phyloP scores from a whole-genome alignment of 2,888 invertebrate genomes.

The Eupithecia vulgata region DNA sequence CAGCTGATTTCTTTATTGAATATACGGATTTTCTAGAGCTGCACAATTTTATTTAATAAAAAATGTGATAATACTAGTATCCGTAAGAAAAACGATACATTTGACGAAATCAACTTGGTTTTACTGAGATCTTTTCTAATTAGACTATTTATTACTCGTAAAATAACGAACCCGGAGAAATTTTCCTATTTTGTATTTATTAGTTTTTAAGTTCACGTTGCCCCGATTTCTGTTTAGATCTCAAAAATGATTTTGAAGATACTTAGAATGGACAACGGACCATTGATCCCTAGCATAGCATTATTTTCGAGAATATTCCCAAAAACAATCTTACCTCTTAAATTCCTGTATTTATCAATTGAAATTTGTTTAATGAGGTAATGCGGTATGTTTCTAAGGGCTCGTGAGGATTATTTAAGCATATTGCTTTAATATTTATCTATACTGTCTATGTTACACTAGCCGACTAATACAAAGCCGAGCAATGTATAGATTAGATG shows the following conservation, averaged over 20 bases:
- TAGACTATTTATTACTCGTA: background rate
- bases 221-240: background rate
- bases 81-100: background rate
- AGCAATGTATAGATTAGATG: background rate
- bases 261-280: background rate
- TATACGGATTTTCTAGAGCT: background rate
- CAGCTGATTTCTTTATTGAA: background rate
- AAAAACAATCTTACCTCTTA: background rate
- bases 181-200: background rate
- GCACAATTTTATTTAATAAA: background rate
- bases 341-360: conserved; percentile 12
- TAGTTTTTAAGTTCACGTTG: background rate
- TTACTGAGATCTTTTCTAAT: background rate
- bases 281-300: background rate
- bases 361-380: conserved; percentile 5
- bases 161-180: background rate
- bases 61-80: background rate
- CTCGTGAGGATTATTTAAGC: background rate
- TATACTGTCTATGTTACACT: background rate
- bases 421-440: background rate
- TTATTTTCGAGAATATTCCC: background rate
- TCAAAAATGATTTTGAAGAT: background rate
- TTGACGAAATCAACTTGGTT: background rate
- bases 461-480: background rate
- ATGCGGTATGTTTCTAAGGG: conserved; percentile 6